phyloP scores from a whole-genome alignment of 1,140 invertebrate species.

The Chrysoperla carnea region DNA sequence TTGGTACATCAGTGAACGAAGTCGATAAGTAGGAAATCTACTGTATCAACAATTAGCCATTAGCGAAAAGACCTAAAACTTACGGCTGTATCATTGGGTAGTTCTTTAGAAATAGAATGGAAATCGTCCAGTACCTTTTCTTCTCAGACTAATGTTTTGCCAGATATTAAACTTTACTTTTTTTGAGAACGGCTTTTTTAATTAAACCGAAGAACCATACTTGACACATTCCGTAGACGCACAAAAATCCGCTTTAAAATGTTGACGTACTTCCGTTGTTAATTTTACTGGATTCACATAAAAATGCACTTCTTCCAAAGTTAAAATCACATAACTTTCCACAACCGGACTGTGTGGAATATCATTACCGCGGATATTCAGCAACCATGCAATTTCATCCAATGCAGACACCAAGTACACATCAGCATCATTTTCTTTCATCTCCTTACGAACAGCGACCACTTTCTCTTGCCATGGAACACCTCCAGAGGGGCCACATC shows the following conservation, averaged over 20 bases:
- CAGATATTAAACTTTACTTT: not conserved
- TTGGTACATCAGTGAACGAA: too few species aligned
- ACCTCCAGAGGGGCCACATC: constrained; percentile 22
- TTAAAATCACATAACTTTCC: constrained; percentile 50
- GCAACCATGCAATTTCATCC: constrained; percentile 85
- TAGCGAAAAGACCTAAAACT: too few species aligned
- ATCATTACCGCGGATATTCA: constrained; percentile 89
- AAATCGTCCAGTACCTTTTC: too few species aligned
- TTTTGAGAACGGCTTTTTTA: not conserved
- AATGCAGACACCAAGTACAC: constrained; percentile 73
- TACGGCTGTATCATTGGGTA: too few species aligned
- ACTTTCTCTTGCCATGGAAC: constrained; percentile 58
- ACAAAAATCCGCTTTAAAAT: constrained; percentile 11
- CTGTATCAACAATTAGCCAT: too few species aligned
- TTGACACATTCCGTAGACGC: constrained; percentile 10
- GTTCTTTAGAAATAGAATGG: too few species aligned
- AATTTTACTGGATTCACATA: constrained; percentile 36
- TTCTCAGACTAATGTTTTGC: too few species aligned
- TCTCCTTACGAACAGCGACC: constrained; percentile 38
- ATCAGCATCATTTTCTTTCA: constrained; percentile 45
- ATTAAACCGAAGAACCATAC: constrained; percentile 8
- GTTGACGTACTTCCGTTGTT: constrained; percentile 7
- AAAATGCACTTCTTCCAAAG: constrained; percentile 27
- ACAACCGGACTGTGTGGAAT: constrained; percentile 76
- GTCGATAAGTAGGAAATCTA: too few species aligned